phyloP scores from a whole-genome alignment of 2,888 invertebrate species.

The Unio pictorum region DNA sequence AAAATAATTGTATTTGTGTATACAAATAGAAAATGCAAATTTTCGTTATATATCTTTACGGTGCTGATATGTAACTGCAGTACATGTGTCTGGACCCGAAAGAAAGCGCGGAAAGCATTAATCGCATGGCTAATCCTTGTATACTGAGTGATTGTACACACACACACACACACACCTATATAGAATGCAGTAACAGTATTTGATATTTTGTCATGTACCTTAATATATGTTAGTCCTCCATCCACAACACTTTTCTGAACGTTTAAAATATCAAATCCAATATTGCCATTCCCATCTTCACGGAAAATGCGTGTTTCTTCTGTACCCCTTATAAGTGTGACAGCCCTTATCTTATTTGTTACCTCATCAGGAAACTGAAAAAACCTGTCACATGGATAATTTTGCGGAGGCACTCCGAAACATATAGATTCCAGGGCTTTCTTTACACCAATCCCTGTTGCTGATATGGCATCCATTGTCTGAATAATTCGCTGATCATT shows the following conservation, averaged over 20 bases:
- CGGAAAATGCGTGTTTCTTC: slow-evolving; percentile 43
- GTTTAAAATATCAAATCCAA: slow-evolving; percentile 55
- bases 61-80: too few relatives aligned
- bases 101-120: too few relatives aligned
- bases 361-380: slow-evolving; percentile 20
- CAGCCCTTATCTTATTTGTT: slow-evolving; percentile 13
- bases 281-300: slow-evolving; percentile 54
- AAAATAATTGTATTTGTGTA: too few relatives aligned
- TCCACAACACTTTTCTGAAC: slow-evolving; percentile 29
- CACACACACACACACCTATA: background rate
- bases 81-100: too few relatives aligned
- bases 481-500: slow-evolving; percentile 53
- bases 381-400: slow-evolving; percentile 46
- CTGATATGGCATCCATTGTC: slow-evolving; percentile 55
- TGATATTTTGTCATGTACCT: slow-evolving; percentile 33
- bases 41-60: too few relatives aligned
- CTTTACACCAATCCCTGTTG: slow-evolving; percentile 47
- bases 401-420: slow-evolving; percentile 9
- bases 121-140: too few relatives aligned
- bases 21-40: too few relatives aligned
- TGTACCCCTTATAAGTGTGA: slow-evolving; percentile 12
- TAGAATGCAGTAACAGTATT: background rate
- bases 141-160: too few relatives aligned
- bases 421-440: slow-evolving; percentile 43
- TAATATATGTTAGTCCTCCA: slow-evolving; percentile 18